Percentiles rank a stretch among this genome's conserved stretches.
Conservation (phyloP, 1,140 invertebrate genomes). For the Trachymyrmex cornetzi region DNA sequence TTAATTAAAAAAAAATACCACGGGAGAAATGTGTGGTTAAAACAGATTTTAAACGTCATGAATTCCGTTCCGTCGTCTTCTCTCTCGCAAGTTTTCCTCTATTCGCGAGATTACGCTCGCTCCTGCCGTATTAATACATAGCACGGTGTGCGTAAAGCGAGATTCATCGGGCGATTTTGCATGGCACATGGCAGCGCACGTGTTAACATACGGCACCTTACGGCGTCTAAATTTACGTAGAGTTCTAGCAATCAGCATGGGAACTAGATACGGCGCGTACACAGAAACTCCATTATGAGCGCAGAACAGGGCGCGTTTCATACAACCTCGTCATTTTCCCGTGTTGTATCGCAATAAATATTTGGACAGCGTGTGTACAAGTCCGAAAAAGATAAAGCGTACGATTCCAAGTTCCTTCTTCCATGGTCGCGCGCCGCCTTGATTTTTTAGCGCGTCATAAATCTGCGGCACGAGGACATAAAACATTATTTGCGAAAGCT, state of each 20-base stretch:
- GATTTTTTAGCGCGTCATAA: constrained; percentile 43
- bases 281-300: constrained; percentile 66
- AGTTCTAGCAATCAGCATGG: constrained; percentile 40
- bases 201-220: constrained; percentile 36
- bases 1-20: no score
- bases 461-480: constrained; percentile 23
- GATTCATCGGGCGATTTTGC: constrained; percentile 43
- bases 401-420: constrained; percentile 37
- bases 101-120: constrained; percentile 6
- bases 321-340: constrained; percentile 41
- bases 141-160: not conserved
- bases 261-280: constrained; percentile 29
- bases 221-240: constrained; percentile 49
- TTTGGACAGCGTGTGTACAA: constrained; percentile 46
- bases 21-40: no score
- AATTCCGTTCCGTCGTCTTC: not conserved
- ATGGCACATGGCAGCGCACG: constrained; percentile 12
- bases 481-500: constrained; percentile 40
- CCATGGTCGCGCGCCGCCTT: not conserved
- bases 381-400: constrained; percentile 50
- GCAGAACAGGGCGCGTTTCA: constrained; percentile 26
- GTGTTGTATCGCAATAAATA: constrained; percentile 46
- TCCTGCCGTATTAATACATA: not conserved
- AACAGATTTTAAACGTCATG: not conserved
- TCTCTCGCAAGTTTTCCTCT: not conserved